Conservation (phyloP, 1,140 invertebrate genomes). For the Cydia amplana region DNA sequence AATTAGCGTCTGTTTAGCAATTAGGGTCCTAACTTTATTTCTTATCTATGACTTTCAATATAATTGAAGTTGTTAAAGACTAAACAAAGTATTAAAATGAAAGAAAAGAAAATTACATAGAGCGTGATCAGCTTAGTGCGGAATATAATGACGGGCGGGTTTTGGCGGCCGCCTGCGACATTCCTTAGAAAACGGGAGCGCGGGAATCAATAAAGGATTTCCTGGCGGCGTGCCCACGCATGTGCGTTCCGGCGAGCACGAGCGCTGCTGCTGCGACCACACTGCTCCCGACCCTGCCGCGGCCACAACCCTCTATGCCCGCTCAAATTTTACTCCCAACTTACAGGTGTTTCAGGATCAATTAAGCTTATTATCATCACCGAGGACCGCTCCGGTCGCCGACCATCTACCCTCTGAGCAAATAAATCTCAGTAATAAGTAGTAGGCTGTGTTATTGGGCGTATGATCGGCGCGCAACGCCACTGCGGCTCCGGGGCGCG, state of each 20-base stretch:
- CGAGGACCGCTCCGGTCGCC: conserved; percentile 42
- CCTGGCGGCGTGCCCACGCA: conserved; percentile 76
- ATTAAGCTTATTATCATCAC: conserved; percentile 21
- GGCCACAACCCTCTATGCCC: conserved; percentile 32
- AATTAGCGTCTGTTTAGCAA: too few relatives aligned
- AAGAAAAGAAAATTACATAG: conserved; percentile 52
- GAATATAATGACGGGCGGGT: conserved; percentile 64
- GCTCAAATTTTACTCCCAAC: conserved; percentile 34
- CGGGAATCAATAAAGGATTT: conserved; percentile 79
- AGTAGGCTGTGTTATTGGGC: conserved; percentile 74
- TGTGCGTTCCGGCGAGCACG: conserved; percentile 63
- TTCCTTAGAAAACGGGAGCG: conserved; percentile 75
- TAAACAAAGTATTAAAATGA: conserved; percentile 43
- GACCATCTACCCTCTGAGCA: conserved; percentile 61
- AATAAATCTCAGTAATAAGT: conserved; percentile 76
- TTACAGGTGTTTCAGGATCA: conserved; percentile 12
- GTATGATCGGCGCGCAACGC: conserved; percentile 76
- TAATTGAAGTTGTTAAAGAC: conserved; percentile 24
- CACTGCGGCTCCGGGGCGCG: conserved; percentile 64
- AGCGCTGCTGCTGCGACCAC: conserved; percentile 32
- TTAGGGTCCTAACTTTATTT: not conserved
- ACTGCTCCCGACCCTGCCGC: conserved; percentile 24
- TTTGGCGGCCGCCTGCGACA: conserved; percentile 73
- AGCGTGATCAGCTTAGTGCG: conserved; percentile 56
- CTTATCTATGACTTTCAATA: not conserved